Evolutionary conservation across 2,113 vertebrate genomes (phyloP).

Genomic region (Ascaphus truei): DNA sequence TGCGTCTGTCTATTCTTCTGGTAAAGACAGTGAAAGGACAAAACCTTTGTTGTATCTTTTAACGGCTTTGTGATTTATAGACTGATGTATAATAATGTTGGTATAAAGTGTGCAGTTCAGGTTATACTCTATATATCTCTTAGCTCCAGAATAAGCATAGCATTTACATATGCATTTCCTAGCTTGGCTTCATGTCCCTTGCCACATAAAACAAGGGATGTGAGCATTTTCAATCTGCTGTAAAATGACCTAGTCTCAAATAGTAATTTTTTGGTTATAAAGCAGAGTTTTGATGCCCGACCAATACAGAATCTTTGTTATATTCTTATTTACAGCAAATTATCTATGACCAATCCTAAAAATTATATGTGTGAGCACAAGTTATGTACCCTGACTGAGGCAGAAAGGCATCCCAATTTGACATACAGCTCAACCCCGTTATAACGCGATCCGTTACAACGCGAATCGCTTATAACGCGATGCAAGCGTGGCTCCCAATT

Average conservation of each 20-base stretch:
- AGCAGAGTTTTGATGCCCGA: not conserved
- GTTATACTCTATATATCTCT: not conserved
- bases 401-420: not conserved
- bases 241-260: not conserved
- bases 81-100: not conserved
- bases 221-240: not conserved
- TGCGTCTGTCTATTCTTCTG: not conserved
- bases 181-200: conserved; percentile 15
- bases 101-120: not conserved
- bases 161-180: not conserved
- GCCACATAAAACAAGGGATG: conserved; percentile 9
- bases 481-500: too few species aligned
- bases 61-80: not conserved
- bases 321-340: not conserved
- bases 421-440: too few species aligned
- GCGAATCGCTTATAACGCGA: too few species aligned
- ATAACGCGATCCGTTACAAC: too few species aligned
- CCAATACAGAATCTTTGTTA: not conserved
- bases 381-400: not conserved
- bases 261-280: not conserved
- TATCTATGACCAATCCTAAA: not conserved
- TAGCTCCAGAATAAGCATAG: fast-evolving
- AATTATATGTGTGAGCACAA: not conserved
- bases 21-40: not conserved
- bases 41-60: not conserved